Conservation (phyloP, 2,888 invertebrate species). For the Leptinotarsa haldemani region DNA sequence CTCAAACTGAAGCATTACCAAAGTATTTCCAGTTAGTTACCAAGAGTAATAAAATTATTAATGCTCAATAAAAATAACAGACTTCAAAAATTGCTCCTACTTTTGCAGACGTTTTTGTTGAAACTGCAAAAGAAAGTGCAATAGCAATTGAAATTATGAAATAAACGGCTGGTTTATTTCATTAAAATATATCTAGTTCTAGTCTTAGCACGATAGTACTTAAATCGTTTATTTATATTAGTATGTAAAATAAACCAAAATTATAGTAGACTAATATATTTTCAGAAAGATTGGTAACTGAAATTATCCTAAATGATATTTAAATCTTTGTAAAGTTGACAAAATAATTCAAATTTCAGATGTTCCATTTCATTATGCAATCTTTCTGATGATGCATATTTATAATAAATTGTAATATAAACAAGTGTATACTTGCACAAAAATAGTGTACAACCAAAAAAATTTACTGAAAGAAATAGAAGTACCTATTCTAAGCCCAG, state of each 20-base stretch:
- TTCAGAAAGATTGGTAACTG: constrained; percentile 27
- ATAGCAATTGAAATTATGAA: constrained; percentile 50
- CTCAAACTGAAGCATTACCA: constrained; percentile 4
- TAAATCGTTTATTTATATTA: constrained; percentile 44
- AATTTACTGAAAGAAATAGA: background rate
- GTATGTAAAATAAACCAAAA: constrained; percentile 42
- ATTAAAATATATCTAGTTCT: constrained; percentile 48
- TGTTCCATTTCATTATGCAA: constrained; percentile 20
- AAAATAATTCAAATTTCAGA: constrained; percentile 4
- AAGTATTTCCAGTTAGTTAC: constrained; percentile 57
- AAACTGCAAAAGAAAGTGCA: constrained; percentile 64
- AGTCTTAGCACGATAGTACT: constrained; percentile 51
- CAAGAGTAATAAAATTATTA: constrained; percentile 51
- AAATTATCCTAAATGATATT: constrained; percentile 4
- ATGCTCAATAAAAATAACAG: constrained; percentile 62
- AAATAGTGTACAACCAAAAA: constrained; percentile 8
- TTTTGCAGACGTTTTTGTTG: constrained; percentile 64
- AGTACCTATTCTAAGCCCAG: background rate
- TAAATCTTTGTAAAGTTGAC: constrained; percentile 16
- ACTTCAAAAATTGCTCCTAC: constrained; percentile 61
- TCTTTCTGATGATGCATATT: constrained; percentile 26
- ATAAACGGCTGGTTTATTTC: constrained; percentile 28
- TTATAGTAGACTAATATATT: constrained; percentile 22
- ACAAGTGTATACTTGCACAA: constrained; percentile 32
- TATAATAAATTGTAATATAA: constrained; percentile 30